Percentiles rank a stretch among this genome's conserved stretches.
Evolutionary conservation across 2,113 vertebrate species (phyloP).

Genomic region (Pitta sordida): DNA sequence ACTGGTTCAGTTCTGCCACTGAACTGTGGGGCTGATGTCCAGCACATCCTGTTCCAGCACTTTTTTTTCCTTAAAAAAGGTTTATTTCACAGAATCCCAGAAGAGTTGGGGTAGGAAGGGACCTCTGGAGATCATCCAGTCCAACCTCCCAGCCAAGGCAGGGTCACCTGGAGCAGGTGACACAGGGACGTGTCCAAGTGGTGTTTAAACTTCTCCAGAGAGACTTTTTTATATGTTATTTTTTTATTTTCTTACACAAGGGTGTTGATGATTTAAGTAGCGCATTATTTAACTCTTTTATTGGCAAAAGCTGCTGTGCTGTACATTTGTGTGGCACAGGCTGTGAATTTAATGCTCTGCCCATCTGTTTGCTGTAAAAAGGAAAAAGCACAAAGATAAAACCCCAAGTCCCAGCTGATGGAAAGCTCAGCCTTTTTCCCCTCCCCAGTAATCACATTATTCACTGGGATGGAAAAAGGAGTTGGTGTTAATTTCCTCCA

Average conservation of each 20-base stretch:
- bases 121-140: not conserved
- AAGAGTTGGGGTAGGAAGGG: not conserved
- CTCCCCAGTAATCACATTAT: conserved; percentile 5
- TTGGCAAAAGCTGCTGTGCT: not conserved
- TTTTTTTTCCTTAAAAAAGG: not conserved
- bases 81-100: not conserved
- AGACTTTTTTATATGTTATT: not conserved
- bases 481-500: conserved; percentile 8
- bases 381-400: not conserved
- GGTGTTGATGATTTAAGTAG: not conserved
- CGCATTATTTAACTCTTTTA: not conserved
- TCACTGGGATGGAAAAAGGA: conserved; percentile 19
- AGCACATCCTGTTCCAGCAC: not conserved
- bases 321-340: not conserved
- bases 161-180: not conserved
- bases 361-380: not conserved
- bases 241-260: too few relatives aligned
- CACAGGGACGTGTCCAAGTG: not conserved
- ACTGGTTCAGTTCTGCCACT: not conserved
- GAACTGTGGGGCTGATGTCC: not conserved
- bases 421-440: not conserved
- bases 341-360: not conserved
- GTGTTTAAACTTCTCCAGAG: not conserved
- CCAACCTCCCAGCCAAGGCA: not conserved
- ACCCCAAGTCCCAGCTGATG: not conserved